These are phyloP conservation scores for Symphodus melops DNA, from an alignment of 2,113 vertebrate species.

Conservation along the genomic window DNA sequence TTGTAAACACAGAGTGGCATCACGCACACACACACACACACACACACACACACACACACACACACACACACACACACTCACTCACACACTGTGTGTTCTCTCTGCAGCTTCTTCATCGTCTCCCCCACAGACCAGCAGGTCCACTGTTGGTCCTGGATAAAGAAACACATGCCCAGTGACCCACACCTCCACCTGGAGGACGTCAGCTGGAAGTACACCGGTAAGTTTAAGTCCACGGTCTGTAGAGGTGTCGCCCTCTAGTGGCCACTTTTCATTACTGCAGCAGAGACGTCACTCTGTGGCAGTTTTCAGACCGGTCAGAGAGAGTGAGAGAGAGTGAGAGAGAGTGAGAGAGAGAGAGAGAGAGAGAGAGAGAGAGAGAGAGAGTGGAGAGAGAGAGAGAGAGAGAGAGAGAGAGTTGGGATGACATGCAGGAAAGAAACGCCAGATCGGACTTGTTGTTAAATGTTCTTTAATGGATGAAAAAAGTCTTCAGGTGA, in stretches of 20 bases:
- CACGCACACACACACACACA: neutral
- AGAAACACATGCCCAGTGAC: constrained; percentile 90
- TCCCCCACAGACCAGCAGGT: constrained; percentile 98
- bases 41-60: neutral
- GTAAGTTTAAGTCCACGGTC: constrained; percentile 67
- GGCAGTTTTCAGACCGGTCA: neutral
- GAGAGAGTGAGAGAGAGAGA: too few species aligned
- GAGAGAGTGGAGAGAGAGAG: too few species aligned
- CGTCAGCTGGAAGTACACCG: constrained; percentile 98
- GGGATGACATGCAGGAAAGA: too few species aligned
- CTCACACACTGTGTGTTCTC: too few species aligned
- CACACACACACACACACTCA: neutral
- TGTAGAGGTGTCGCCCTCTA: constrained; percentile 15
- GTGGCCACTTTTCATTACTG: neutral
- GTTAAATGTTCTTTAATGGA: too few species aligned
- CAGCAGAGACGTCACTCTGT: neutral
- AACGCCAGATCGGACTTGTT: too few species aligned
- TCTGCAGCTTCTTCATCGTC: constrained; percentile 95
- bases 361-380: too few species aligned
- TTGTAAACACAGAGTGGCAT: neutral
- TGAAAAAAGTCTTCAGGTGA: too few species aligned
- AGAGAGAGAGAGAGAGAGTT: too few species aligned
- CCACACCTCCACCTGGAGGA: constrained; percentile 92
- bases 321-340: too few species aligned
- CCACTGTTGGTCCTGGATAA: constrained; percentile 97